phyloP scores from a whole-genome alignment of 2,113 vertebrate species.

The Marmota monax region DNA sequence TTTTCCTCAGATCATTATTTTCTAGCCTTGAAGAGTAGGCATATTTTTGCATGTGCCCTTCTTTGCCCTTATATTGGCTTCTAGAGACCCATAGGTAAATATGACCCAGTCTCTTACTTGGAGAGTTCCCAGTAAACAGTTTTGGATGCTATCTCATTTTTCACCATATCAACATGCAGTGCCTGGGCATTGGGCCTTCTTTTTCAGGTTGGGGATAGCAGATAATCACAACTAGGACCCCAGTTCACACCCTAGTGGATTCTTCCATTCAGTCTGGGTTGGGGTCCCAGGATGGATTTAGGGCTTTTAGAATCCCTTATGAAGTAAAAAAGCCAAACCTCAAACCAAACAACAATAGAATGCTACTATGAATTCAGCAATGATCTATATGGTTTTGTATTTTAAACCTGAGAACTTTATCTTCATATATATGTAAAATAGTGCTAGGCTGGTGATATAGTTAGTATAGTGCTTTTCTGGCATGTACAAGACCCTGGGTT shows the following conservation, averaged over 20 bases:
- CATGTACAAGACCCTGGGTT: too few species aligned
- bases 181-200: neutral
- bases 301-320: conserved; percentile 23
- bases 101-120: neutral
- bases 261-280: conserved; percentile 53
- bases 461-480: too few species aligned
- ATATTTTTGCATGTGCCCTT: neutral
- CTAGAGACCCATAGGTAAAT: conserved; percentile 9
- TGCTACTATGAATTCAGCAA: conserved; percentile 11
- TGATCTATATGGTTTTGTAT: neutral
- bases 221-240: conserved; percentile 24
- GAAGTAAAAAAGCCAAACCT: neutral
- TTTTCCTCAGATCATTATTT: conserved; percentile 49
- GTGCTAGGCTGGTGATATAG: too few species aligned
- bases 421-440: neutral
- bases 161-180: neutral
- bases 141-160: neutral
- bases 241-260: neutral
- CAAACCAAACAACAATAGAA: neutral
- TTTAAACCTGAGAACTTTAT: conserved; percentile 23
- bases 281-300: conserved; percentile 25
- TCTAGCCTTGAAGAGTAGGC: neutral
- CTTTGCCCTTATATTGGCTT: neutral
- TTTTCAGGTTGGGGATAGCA: neutral
- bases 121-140: neutral